These are phyloP conservation scores for Tigriopus californicus DNA, from an alignment of 2,888 invertebrate species.

Conservation along the genomic window DNA sequence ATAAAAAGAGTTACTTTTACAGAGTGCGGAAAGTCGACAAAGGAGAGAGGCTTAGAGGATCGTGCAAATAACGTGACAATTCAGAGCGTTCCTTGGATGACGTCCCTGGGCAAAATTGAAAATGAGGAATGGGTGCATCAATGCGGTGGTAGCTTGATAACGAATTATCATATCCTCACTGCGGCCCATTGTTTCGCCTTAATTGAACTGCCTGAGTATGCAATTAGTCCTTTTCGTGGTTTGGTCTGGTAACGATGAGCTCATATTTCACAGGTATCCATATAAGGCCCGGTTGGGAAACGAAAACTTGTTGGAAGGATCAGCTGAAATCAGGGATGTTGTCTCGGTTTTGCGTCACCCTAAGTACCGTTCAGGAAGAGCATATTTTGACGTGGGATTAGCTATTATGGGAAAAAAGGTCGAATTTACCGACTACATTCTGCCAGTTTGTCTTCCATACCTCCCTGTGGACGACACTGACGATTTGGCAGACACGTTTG, in stretches of 20 bases:
- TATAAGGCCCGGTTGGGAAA: neutral
- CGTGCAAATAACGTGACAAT: neutral
- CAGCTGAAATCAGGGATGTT: neutral
- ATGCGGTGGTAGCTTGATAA: slow-evolving; percentile 3
- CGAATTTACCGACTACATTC: neutral
- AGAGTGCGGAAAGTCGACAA: neutral
- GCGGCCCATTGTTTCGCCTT: slow-evolving; percentile 6
- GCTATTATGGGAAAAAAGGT: neutral
- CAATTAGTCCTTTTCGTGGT: neutral
- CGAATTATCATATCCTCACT: neutral
- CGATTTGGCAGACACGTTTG: neutral
- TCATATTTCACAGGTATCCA: neutral
- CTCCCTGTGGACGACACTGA: neutral
- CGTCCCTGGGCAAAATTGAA: neutral
- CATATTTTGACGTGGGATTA: slow-evolving; percentile 6
- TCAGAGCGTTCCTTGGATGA: slow-evolving; percentile 2
- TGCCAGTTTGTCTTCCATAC: slow-evolving; percentile 1
- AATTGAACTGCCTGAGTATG: neutral
- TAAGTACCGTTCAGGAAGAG: neutral
- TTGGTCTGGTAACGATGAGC: neutral
- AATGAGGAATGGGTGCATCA: slow-evolving; percentile 1
- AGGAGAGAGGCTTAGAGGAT: neutral
- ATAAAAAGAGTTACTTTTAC: too few relatives aligned
- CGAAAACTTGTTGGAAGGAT: neutral
- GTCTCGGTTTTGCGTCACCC: neutral